A percentile compares a stretch with the other conserved stretches of the same genome.
phyloP scores from a whole-genome alignment of 2,797 vertebrate genomes.

The Neoniphon sammara region DNA sequence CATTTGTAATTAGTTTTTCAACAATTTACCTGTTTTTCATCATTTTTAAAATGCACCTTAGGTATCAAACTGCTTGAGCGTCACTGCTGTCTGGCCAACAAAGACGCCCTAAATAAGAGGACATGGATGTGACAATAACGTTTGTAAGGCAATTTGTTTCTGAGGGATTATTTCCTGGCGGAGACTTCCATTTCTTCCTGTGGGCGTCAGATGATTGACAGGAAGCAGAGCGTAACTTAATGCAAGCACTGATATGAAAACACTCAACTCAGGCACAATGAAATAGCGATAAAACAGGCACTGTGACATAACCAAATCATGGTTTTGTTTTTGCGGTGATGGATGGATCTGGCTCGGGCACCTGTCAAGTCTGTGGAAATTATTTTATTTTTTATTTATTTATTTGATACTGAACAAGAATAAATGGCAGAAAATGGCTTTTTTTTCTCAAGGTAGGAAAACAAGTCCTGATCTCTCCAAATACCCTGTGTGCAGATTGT shows the following conservation, averaged over 20 bases:
- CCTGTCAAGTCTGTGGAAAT: too few relatives aligned
- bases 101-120: constrained; percentile 42
- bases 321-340: too few relatives aligned
- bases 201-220: constrained; percentile 37
- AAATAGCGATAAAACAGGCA: neutral
- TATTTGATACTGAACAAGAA: too few relatives aligned
- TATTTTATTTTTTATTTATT: too few relatives aligned
- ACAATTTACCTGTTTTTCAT: constrained; percentile 49
- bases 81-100: constrained; percentile 45
- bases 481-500: too few relatives aligned
- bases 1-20: constrained; percentile 64
- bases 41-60: too few relatives aligned
- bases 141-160: constrained; percentile 38
- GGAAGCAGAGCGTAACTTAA: constrained; percentile 20
- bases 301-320: too few relatives aligned
- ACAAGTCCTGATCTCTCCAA: too few relatives aligned
- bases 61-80: constrained; percentile 59
- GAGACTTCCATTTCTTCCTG: constrained; percentile 6
- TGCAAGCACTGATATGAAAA: constrained; percentile 22
- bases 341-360: too few relatives aligned
- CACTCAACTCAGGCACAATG: neutral
- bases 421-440: too few relatives aligned
- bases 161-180: constrained; percentile 36
- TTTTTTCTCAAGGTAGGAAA: too few relatives aligned
- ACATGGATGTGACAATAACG: constrained; percentile 33